Evolutionary conservation across 1,140 invertebrate species (phyloP).

Genomic region (Leptopilina clavipes): DNA sequence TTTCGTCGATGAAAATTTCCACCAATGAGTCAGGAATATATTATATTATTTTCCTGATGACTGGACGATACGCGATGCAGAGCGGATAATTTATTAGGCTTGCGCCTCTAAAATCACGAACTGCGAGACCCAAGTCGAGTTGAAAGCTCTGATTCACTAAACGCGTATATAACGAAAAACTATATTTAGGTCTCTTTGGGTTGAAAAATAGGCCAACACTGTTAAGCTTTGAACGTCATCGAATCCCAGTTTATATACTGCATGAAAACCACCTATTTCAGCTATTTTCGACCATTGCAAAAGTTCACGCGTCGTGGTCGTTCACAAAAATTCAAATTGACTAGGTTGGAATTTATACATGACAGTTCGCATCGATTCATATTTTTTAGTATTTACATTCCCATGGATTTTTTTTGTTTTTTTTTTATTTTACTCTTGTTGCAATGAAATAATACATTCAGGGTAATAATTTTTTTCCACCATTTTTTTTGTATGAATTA

Average conservation of each 20-base stretch:
- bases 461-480: too few species aligned
- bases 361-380: neutral
- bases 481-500: too few species aligned
- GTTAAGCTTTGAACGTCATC: slow-evolving; percentile 63
- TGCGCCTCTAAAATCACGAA: slow-evolving; percentile 51
- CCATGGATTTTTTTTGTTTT: neutral
- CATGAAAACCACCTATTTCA: slow-evolving; percentile 64
- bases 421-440: slow-evolving; percentile 32
- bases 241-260: slow-evolving; percentile 59
- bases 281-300: slow-evolving; percentile 71
- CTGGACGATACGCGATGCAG: neutral
- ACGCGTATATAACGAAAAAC: slow-evolving; percentile 40
- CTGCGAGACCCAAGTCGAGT: slow-evolving; percentile 45
- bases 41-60: neutral
- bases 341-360: neutral
- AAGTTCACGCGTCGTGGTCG: slow-evolving; percentile 49
- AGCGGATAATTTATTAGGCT: slow-evolving; percentile 47
- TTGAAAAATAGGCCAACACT: slow-evolving; percentile 73
- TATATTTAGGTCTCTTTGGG: slow-evolving; percentile 65
- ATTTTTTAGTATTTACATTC: neutral
- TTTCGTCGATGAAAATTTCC: too few species aligned
- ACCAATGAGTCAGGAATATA: neutral
- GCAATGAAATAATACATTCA: neutral
- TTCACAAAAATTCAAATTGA: slow-evolving; percentile 18
- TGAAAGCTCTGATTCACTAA: slow-evolving; percentile 47